Conservation (phyloP, 2,113 vertebrate genomes). For the Narcine bancroftii region DNA sequence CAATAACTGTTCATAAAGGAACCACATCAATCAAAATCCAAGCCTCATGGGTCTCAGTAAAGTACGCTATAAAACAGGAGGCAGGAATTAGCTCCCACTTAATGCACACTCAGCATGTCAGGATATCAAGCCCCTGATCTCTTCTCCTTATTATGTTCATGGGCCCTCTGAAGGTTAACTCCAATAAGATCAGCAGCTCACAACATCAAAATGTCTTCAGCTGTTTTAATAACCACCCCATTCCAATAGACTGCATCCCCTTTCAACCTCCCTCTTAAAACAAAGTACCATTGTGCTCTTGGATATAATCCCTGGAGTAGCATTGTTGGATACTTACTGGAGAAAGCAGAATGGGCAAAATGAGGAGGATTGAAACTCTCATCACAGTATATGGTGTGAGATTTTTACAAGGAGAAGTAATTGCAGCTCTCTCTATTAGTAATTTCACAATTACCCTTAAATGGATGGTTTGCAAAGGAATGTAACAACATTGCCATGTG, state of each 20-base stretch:
- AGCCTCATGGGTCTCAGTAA: not conserved
- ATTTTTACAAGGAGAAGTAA: not conserved
- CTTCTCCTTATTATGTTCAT: not conserved
- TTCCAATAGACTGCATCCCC: slow-evolving; percentile 1
- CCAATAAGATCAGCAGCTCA: slow-evolving; percentile 29
- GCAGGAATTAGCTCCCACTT: slow-evolving; percentile 23
- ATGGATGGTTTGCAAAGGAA: not conserved
- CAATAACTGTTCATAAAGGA: slow-evolving; percentile 8
- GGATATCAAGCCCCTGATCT: slow-evolving; percentile 13
- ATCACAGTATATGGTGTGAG: not conserved
- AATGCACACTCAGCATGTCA: slow-evolving; percentile 12
- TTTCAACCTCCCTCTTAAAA: not conserved
- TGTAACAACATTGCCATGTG: not conserved
- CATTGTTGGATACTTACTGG: not conserved
- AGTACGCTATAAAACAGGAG: slow-evolving; percentile 4
- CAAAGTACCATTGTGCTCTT: not conserved
- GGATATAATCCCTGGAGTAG: not conserved
- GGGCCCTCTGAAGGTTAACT: slow-evolving; percentile 29
- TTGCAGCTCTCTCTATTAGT: not conserved
- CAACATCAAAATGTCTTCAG: slow-evolving; percentile 13
- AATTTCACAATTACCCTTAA: not conserved
- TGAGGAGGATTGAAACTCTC: not conserved
- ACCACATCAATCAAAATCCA: not conserved
- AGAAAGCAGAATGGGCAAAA: not conserved
- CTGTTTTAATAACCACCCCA: not conserved